A percentile compares a stretch with the other conserved stretches of the same genome.
These are phyloP conservation scores for Turdus rufiventris DNA, from an alignment of 2,113 vertebrate species.

Conservation along the genomic window DNA sequence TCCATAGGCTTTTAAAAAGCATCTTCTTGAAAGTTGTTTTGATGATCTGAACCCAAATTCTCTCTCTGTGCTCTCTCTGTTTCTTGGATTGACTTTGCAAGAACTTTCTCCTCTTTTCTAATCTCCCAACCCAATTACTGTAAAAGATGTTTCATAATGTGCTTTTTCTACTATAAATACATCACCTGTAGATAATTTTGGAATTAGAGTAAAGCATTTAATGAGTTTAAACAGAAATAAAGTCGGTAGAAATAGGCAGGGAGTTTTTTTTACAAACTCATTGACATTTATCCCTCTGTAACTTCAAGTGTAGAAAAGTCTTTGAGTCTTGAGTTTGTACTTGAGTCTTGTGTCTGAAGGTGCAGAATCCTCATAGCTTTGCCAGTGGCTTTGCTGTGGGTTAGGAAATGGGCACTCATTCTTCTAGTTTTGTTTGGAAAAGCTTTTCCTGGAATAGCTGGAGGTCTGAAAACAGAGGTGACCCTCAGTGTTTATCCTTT, in stretches of 20 bases:
- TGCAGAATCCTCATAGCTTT: background rate
- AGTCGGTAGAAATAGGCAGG: background rate
- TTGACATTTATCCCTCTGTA: background rate
- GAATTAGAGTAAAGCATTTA: background rate
- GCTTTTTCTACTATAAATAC: background rate
- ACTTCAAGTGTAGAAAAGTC: background rate
- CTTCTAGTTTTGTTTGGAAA: background rate
- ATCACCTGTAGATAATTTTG: background rate
- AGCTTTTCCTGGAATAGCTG: background rate
- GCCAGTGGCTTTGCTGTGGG: background rate
- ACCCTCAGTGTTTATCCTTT: background rate
- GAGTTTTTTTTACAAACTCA: background rate
- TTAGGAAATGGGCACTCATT: background rate
- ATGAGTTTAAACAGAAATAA: background rate
- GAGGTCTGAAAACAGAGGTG: background rate
- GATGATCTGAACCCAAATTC: background rate
- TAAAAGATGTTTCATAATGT: background rate
- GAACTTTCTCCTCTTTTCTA: background rate
- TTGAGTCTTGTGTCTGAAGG: background rate
- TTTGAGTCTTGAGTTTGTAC: background rate
- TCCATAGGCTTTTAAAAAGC: background rate
- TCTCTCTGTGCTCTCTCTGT: background rate
- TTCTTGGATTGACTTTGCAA: background rate
- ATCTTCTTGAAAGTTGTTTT: background rate
- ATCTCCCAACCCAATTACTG: background rate